These are phyloP conservation scores for Drosophila willistoni DNA, from an alignment of 1,140 invertebrate species.

Conservation along the genomic window DNA sequence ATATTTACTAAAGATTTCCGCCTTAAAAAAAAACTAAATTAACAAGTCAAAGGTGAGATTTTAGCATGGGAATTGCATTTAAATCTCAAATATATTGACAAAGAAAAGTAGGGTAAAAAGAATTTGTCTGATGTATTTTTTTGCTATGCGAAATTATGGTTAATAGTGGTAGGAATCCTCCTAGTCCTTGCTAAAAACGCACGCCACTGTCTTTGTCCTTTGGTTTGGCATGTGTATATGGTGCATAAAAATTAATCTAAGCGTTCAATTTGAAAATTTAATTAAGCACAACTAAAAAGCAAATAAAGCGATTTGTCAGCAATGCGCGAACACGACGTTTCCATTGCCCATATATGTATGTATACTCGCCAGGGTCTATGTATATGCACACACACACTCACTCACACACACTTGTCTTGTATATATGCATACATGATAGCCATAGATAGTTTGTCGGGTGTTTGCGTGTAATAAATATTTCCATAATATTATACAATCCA, in stretches of 20 bases:
- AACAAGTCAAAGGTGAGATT: no score
- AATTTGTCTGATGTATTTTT: no score
- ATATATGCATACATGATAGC: slow-evolving; percentile 12
- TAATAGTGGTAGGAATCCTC: background rate
- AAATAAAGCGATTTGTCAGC: slow-evolving; percentile 69
- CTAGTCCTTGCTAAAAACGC: background rate
- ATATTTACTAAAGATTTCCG: no score
- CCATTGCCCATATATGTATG: slow-evolving; percentile 18
- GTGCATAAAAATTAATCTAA: slow-evolving; percentile 40
- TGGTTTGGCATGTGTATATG: slow-evolving; percentile 19
- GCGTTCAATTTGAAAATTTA: slow-evolving; percentile 66
- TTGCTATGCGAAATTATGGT: no score
- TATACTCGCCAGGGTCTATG: slow-evolving; percentile 12
- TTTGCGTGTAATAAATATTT: slow-evolving; percentile 78
- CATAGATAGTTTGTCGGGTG: slow-evolving; percentile 33
- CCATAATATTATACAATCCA: slow-evolving; percentile 68
- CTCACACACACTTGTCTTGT: slow-evolving; percentile 8
- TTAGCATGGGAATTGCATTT: no score
- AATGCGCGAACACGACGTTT: slow-evolving; percentile 42
- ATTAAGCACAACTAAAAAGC: slow-evolving; percentile 68
- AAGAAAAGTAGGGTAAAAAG: no score
- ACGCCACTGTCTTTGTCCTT: background rate
- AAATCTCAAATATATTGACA: no score
- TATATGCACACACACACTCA: slow-evolving; percentile 11
- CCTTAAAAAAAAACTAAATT: no score